Percentiles rank a stretch among this genome's conserved stretches.
Evolutionary conservation across 2,113 vertebrate species (phyloP).

Genomic region (Poeciliopsis prolifica): DNA sequence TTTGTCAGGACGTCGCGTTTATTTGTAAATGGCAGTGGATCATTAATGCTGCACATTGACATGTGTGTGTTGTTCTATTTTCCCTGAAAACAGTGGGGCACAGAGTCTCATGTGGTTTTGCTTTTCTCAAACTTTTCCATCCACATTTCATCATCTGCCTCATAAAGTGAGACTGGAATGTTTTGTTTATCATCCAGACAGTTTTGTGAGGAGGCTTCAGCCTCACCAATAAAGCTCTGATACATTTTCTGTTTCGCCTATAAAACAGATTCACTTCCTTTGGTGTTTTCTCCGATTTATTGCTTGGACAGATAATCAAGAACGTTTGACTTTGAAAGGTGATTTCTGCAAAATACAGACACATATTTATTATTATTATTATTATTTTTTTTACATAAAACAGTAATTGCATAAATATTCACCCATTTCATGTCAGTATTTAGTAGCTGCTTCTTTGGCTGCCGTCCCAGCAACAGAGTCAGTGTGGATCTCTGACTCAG

Average conservation of each 20-base stretch:
- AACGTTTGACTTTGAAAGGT: too few species aligned
- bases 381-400: too few species aligned
- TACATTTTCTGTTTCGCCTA: neutral
- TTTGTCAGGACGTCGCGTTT: constrained; percentile 23
- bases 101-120: constrained; percentile 44
- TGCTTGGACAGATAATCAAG: neutral
- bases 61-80: constrained; percentile 7
- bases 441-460: too few species aligned
- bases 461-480: too few species aligned
- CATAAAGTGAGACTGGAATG: constrained; percentile 39
- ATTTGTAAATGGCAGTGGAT: constrained; percentile 27
- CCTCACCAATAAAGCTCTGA: neutral
- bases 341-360: too few species aligned
- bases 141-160: constrained; percentile 14
- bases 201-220: constrained; percentile 22
- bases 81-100: neutral
- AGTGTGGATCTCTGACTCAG: too few species aligned
- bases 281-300: neutral
- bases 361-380: too few species aligned
- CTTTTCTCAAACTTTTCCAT: constrained; percentile 28
- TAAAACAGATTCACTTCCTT: too few species aligned
- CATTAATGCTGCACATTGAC: constrained; percentile 19
- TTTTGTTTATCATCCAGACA: constrained; percentile 45
- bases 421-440: too few species aligned
- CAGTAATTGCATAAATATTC: too few species aligned